phyloP scores from a whole-genome alignment of 2,797 vertebrate genomes.

The Diplodus puntazzo region DNA sequence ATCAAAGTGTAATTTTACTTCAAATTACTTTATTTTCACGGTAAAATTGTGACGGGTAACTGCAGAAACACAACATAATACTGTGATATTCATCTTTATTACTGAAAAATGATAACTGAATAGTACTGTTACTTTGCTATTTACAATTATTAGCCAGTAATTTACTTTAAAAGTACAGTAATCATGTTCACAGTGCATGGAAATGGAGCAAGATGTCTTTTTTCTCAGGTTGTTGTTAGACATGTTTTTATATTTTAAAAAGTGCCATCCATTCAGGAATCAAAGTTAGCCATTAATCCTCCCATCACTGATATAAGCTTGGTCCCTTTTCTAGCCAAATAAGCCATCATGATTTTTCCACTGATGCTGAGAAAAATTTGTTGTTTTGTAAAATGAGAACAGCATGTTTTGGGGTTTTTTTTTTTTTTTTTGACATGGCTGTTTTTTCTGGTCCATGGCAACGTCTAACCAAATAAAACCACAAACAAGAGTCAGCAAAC shows the following conservation, averaged over 20 bases:
- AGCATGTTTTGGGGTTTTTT: slow-evolving; percentile 21
- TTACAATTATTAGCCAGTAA: too few species aligned
- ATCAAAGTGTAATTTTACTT: too few species aligned
- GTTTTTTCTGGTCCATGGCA: slow-evolving; percentile 50
- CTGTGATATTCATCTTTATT: too few species aligned
- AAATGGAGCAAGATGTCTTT: slow-evolving; percentile 7
- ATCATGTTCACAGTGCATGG: not conserved
- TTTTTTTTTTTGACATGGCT: slow-evolving; percentile 7
- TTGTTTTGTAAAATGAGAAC: slow-evolving; percentile 54
- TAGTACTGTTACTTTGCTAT: too few species aligned
- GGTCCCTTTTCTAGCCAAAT: slow-evolving; percentile 35
- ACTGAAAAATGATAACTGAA: too few species aligned
- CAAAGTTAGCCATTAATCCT: slow-evolving; percentile 23
- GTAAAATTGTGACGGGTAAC: too few species aligned
- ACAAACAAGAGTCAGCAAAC: slow-evolving; percentile 53
- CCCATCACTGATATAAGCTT: slow-evolving; percentile 37
- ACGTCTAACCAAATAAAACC: slow-evolving; percentile 58
- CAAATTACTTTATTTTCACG: too few species aligned
- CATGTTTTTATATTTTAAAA: not conserved
- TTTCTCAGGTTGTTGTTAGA: slow-evolving; percentile 10
- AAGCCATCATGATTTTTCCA: slow-evolving; percentile 26
- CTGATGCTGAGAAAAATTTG: slow-evolving; percentile 22
- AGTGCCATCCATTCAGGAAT: not conserved
- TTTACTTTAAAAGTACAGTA: too few species aligned
- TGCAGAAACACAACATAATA: too few species aligned